phyloP scores from a whole-genome alignment of 2,113 vertebrate genomes.

The Lophochroa leadbeateri region DNA sequence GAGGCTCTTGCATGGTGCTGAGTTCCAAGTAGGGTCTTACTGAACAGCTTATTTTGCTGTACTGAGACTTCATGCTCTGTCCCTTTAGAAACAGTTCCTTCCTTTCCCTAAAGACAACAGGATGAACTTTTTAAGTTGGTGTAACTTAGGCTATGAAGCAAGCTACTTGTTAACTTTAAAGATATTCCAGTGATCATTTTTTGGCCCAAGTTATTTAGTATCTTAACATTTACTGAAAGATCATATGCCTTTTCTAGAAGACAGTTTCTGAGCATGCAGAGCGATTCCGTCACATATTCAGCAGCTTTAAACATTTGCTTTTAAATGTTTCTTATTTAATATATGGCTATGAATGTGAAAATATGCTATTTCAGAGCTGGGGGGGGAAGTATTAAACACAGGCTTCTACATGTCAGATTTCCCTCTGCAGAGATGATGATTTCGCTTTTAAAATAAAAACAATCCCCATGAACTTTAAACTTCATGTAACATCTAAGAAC shows the following conservation, averaged over 20 bases:
- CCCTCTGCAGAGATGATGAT: not conserved
- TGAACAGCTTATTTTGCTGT: not conserved
- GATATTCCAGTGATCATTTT: not conserved
- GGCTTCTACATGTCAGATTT: not conserved
- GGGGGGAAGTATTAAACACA: not conserved
- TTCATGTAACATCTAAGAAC: constrained; percentile 34
- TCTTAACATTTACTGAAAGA: not conserved
- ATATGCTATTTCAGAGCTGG: not conserved
- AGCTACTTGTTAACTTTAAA: not conserved
- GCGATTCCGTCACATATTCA: not conserved
- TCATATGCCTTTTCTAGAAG: not conserved
- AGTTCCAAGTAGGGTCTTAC: not conserved
- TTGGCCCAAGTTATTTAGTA: not conserved
- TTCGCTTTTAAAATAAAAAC: constrained; percentile 15
- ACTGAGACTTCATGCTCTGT: rapidly evolving
- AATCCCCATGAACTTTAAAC: constrained; percentile 34
- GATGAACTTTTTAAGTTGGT: not conserved
- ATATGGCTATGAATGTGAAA: not conserved
- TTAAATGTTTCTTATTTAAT: not conserved
- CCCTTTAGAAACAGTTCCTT: not conserved
- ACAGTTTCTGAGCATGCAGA: not conserved
- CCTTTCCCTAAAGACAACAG: not conserved
- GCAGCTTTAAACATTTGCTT: not conserved
- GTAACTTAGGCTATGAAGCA: not conserved
- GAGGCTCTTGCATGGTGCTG: not conserved